phyloP scores from a whole-genome alignment of 2,888 invertebrate species.

The Argyresthia albistria region DNA sequence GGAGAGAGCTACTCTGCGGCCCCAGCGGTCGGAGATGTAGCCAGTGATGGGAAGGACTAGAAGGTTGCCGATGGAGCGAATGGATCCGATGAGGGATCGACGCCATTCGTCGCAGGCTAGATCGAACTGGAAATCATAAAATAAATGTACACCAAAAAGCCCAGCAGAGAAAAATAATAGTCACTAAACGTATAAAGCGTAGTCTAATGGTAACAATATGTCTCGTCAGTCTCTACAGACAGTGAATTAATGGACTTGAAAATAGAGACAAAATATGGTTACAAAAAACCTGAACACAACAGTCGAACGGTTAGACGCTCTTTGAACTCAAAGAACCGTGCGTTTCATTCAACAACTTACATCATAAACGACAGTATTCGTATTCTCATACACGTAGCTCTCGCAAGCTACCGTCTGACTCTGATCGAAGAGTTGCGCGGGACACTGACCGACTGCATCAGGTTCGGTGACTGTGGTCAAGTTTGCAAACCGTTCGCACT shows the following conservation, averaged over 20 bases:
- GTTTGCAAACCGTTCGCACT: slow-evolving; percentile 37
- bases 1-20: slow-evolving; percentile 75
- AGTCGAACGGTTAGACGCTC: too few species aligned
- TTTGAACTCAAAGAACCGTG: too few species aligned
- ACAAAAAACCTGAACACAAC: too few species aligned
- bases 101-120: slow-evolving; percentile 80
- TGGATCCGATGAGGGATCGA: slow-evolving; percentile 80
- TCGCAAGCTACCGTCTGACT: slow-evolving; percentile 27
- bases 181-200: too few species aligned
- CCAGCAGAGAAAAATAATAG: too few species aligned
- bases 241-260: too few species aligned
- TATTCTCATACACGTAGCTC: slow-evolving; percentile 42
- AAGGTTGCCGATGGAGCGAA: slow-evolving; percentile 80
- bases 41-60: slow-evolving; percentile 80
- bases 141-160: too few species aligned
- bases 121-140: slow-evolving; percentile 72
- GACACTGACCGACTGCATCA: slow-evolving; percentile 26
- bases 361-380: slow-evolving; percentile 50
- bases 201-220: too few species aligned
- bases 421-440: slow-evolving; percentile 36
- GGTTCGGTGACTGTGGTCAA: slow-evolving; percentile 12
- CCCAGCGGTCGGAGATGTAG: slow-evolving; percentile 82
- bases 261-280: too few species aligned
- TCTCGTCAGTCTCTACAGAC: too few species aligned
- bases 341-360: too few species aligned